A percentile compares a stretch with the other conserved stretches of the same genome.
phyloP scores from a whole-genome alignment of 2,113 vertebrate species.

The Falcunculus frontatus region DNA sequence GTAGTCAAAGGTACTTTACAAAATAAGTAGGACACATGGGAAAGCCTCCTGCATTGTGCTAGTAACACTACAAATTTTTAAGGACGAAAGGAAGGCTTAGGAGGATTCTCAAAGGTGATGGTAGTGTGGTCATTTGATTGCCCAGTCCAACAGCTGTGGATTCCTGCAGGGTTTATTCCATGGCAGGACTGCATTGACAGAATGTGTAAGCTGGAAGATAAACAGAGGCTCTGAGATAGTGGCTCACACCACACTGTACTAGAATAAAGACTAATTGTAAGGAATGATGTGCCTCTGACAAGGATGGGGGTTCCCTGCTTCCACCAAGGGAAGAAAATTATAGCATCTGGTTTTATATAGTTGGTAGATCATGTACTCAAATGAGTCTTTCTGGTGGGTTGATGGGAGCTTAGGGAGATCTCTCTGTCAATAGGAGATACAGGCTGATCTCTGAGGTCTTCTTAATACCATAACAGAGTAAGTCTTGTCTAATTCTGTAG shows the following conservation, averaged over 20 bases:
- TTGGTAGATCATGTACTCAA: not conserved
- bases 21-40: not conserved
- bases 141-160: not conserved
- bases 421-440: not conserved
- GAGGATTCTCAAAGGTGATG: rapidly evolving
- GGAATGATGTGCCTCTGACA: not conserved
- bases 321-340: not conserved
- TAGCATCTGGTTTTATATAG: not conserved
- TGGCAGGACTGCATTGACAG: not conserved
- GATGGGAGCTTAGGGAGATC: not conserved
- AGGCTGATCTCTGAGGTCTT: not conserved
- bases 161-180: not conserved
- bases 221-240: not conserved
- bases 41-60: not conserved
- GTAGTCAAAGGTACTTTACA: not conserved
- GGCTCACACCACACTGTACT: not conserved
- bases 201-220: not conserved
- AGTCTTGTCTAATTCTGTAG: not conserved
- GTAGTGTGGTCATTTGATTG: not conserved
- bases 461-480: not conserved
- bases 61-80: not conserved
- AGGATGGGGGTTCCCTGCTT: not conserved
- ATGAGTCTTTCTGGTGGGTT: not conserved
- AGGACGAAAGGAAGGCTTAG: not conserved
- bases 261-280: not conserved